These are phyloP conservation scores for Andricus quercusramuli DNA, from an alignment of 2,888 invertebrate genomes.

Conservation along the genomic window DNA sequence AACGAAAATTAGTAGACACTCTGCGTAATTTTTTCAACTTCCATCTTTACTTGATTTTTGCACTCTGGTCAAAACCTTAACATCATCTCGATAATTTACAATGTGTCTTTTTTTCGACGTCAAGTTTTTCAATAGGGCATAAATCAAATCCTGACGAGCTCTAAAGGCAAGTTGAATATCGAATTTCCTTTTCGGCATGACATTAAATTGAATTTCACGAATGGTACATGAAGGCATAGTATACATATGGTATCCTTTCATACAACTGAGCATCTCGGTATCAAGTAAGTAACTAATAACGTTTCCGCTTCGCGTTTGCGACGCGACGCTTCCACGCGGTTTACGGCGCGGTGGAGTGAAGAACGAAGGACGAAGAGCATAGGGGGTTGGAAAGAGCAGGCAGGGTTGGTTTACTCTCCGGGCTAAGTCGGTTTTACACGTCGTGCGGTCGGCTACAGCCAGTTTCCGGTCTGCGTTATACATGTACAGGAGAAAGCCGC, in stretches of 20 bases:
- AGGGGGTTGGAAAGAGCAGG: conserved; percentile 30
- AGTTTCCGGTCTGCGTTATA: conserved; percentile 57
- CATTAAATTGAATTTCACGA: conserved; percentile 31
- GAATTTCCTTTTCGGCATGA: conserved; percentile 23
- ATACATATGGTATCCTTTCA: neutral
- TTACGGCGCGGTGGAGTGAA: neutral
- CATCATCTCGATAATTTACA: too few species aligned
- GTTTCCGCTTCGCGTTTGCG: conserved; percentile 36
- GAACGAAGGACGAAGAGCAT: conserved; percentile 11
- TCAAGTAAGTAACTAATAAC: conserved; percentile 33
- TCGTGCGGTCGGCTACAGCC: conserved; percentile 54
- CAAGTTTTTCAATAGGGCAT: neutral
- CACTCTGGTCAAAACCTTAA: too few species aligned
- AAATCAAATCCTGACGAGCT: neutral
- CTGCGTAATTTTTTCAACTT: too few species aligned
- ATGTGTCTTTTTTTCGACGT: too few species aligned
- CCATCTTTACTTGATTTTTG: too few species aligned
- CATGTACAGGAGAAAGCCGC: conserved; percentile 34
- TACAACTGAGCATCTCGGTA: conserved; percentile 6
- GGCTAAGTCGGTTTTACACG: conserved; percentile 62
- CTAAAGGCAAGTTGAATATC: conserved; percentile 19
- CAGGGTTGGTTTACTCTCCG: conserved; percentile 24
- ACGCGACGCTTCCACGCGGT: conserved; percentile 31
- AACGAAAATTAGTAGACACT: too few species aligned
- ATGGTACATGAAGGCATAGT: neutral